A percentile compares a stretch with the other conserved stretches of the same genome.
These are phyloP conservation scores for Julus scandinavius DNA, from an alignment of 2,888 invertebrate genomes.

Conservation along the genomic window DNA sequence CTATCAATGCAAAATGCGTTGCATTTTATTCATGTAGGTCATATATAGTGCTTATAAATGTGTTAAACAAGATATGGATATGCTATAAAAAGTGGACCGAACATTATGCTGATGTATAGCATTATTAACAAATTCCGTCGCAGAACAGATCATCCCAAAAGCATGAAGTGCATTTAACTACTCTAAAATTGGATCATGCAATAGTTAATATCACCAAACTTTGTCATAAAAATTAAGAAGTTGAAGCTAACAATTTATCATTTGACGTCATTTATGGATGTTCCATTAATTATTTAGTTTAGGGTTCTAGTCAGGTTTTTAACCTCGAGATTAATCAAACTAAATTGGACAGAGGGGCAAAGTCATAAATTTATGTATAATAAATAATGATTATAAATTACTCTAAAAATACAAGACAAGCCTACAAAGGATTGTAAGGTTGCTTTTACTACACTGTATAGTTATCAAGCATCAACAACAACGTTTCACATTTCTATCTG, in stretches of 20 bases:
- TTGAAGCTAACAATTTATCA: too few species aligned
- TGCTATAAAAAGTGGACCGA: not conserved
- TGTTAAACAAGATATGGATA: not conserved
- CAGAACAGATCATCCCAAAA: not conserved
- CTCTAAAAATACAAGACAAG: not conserved
- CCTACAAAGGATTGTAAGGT: not conserved
- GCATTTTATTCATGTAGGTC: not conserved
- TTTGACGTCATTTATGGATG: too few species aligned
- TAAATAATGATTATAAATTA: slow-evolving; percentile 5
- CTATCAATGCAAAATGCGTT: not conserved
- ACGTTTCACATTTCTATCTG: not conserved
- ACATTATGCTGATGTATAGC: not conserved
- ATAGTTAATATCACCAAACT: too few species aligned
- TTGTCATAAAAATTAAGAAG: too few species aligned
- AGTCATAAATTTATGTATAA: not conserved
- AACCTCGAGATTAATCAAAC: too few species aligned
- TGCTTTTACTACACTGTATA: not conserved
- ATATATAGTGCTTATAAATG: not conserved
- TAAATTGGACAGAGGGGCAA: not conserved
- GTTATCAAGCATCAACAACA: not conserved
- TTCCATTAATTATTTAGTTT: too few species aligned
- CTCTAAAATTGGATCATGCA: too few species aligned
- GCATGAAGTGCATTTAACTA: not conserved
- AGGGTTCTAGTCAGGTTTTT: too few species aligned
- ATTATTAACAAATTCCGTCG: slow-evolving; percentile 3